Base-by-base conservation (phyloP, 2,113 vertebrate species). In the Amia ocellicauda region DNA sequence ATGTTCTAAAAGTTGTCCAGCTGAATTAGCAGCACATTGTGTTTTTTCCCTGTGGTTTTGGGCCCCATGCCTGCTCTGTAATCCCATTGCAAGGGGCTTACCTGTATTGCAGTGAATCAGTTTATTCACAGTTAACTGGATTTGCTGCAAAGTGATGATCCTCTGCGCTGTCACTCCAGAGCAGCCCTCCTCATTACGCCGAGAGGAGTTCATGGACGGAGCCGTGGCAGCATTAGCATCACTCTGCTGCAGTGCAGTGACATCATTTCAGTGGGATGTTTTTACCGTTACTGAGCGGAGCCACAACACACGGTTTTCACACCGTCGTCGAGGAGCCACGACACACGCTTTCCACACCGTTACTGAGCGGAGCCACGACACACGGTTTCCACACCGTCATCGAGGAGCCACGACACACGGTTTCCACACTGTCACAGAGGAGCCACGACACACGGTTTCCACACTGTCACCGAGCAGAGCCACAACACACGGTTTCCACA, bases 121-220 rank as follows among this genome's bases (percentile, higher is more conserved):
- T 71, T 80, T 76, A 76, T 74, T 74, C 78, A 74, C 78, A 62
- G 71, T 72, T 80, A 80, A 80, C 73, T 66, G 75, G 78, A 80
- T 80, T 80, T 80, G 68, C 68, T 8, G 68, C 57, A 69, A 61
- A 42, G 58, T 60, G 60, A 53, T 68, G 69, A 73, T 62, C 69
- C 63, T 65, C 43, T 55, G 66, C 66, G 66, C 52, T 47, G 45
- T 60, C 63, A 71, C 72, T 73, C 60, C 52, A 29, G 13, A 73
- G 69, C 64, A 47, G 63, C 23, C 65, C 71, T 72, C 67, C 68
- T 79, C 76, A 79, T 79, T 79, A 76, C 72, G 60, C 74, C 68
- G 72, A 79, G 67, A 70, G 62, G 57, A 74, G 69, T 74, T 74
- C 68, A 66, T 47, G 43, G 43, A 47, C 14, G 43, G 43, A 47